phyloP scores from a whole-genome alignment of 2,888 invertebrate species.

The Drosophila percnosoma region DNA sequence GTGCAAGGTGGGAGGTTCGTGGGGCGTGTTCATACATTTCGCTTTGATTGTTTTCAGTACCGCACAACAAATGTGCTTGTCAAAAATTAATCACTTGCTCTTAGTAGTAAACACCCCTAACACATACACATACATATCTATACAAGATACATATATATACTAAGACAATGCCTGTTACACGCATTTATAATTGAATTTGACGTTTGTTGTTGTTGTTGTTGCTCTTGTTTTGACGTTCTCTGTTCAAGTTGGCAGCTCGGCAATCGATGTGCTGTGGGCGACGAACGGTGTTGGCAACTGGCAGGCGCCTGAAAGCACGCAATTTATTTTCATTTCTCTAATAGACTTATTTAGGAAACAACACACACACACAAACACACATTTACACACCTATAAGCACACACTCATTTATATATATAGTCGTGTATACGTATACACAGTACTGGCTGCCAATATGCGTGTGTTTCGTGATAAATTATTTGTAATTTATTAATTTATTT shows the following conservation, averaged over 20 bases:
- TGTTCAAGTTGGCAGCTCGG: constrained; percentile 72
- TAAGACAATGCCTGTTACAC: constrained; percentile 63
- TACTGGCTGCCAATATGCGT: constrained; percentile 62
- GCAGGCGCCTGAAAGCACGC: constrained; percentile 79
- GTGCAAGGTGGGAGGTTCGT: neutral
- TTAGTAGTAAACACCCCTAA: constrained; percentile 53
- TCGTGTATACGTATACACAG: neutral
- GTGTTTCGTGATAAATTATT: constrained; percentile 75
- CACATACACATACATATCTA: constrained; percentile 33
- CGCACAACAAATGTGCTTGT: constrained; percentile 77
- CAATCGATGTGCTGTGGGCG: constrained; percentile 65
- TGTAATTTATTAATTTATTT: constrained; percentile 82
- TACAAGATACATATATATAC: constrained; percentile 16
- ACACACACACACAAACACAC: constrained; percentile 13
- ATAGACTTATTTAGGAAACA: constrained; percentile 79
- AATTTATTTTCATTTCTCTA: constrained; percentile 81
- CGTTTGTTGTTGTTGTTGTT: constrained; percentile 54
- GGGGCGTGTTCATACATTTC: constrained; percentile 61
- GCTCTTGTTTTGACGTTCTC: constrained; percentile 64
- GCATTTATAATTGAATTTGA: constrained; percentile 81
- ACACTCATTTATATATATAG: neutral
- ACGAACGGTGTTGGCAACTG: constrained; percentile 62
- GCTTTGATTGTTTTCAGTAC: constrained; percentile 78
- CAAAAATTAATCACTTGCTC: constrained; percentile 82
- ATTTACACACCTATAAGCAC: neutral